Evolutionary conservation across 2,888 invertebrate species (phyloP).

Genomic region (Caenorhabditis sp.): DNA sequence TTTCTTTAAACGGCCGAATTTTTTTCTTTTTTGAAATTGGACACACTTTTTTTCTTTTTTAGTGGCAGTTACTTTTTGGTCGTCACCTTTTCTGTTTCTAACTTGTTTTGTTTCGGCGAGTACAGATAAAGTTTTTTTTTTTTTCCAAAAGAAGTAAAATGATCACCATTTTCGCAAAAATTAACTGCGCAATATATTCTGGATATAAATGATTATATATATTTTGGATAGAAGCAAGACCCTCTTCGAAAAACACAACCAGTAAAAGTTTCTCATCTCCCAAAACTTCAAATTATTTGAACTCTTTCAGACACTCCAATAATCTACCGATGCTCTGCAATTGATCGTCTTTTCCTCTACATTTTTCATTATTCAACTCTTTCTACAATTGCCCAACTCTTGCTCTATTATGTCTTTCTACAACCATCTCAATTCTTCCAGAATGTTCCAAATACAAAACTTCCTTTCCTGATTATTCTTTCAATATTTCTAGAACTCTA

Average conservation of each 20-base stretch:
- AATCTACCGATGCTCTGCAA: not conserved
- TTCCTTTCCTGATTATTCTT: not conserved
- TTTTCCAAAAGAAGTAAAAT: too few species aligned
- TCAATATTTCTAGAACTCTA: not conserved
- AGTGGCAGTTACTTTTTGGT: too few species aligned
- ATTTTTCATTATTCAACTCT: not conserved
- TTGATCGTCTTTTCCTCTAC: not conserved
- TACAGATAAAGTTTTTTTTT: too few species aligned
- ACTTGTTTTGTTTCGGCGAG: too few species aligned
- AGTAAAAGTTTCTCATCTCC: too few species aligned
- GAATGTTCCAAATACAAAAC: not conserved
- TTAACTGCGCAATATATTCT: not conserved
- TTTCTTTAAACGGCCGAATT: too few species aligned
- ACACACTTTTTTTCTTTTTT: too few species aligned
- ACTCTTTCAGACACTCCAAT: slow-evolving; percentile 2
- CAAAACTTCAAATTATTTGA: not conserved
- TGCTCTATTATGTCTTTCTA: not conserved
- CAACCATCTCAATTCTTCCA: not conserved
- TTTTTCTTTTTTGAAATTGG: too few species aligned
- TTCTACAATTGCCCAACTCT: not conserved
- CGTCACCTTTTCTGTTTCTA: too few species aligned
- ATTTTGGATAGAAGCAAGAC: not conserved
- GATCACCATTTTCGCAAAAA: not conserved
- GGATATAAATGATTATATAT: too few species aligned
- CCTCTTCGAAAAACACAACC: too few species aligned